Evolutionary conservation across 2,113 vertebrate genomes (phyloP), one percentile per base, ranked within the genome.

Genomic region (Ceyx cyanopectus): DNA sequence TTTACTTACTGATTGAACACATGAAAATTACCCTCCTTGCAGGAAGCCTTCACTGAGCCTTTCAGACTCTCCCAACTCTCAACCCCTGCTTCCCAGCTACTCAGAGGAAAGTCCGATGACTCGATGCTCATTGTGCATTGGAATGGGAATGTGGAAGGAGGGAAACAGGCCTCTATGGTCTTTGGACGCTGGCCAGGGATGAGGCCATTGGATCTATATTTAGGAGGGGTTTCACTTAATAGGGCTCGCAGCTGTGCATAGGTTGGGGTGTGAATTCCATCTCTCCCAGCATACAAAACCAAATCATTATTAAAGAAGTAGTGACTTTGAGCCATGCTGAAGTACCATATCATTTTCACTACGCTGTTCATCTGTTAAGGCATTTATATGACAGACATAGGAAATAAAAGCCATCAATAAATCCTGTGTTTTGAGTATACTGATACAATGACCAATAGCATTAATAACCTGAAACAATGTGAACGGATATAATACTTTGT

Each of bases 341-440:
- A 94, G 88, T 90, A 78, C 89, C 86, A 81, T 95, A 93, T 94
- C 93, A 87, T 92, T 92, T 94, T 96, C 95, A 90, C 92, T 95
- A 93, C 37, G 30, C 92, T 93, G 94, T 95, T 96, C 95, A 96
- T 95, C 96, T 96, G 97, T 95, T 98, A 97, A 97, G 97, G 95
- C 95, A 97, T 96, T 98, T 97, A 97, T 95, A 93, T 97, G 94
- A 91, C 93, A 94, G 95, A 92, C 91, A 91, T 95, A 97, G 97
- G 96, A 97, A 98, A 97, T 96, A 97, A 97, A 97, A 97, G 81
- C 67, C 63, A 94, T 91, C 93, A 90, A 76, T 95, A 94, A 92
- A 92, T 89, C 87, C 79, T 78, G 82, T 91, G 92, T 97, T 94
- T 96, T 96, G 90, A 92, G 86, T 87, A 94, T 89, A 92, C 93